Evolutionary conservation across 2,113 vertebrate species (phyloP).

Genomic region (Sorex araneus): DNA sequence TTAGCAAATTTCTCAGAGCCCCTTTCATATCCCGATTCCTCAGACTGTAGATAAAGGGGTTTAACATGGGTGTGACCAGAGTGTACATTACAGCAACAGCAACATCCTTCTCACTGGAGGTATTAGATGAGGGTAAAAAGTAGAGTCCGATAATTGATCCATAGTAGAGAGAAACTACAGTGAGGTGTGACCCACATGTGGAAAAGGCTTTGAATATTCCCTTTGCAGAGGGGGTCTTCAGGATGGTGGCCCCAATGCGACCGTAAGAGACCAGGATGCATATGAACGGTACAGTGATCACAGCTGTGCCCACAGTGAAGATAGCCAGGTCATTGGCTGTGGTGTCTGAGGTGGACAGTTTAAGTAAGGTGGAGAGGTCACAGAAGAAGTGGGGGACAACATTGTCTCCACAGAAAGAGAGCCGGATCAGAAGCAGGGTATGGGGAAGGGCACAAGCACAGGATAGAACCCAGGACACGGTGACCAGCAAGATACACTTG

Average conservation of each 20-base stretch:
- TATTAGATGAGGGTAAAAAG: constrained; percentile 50
- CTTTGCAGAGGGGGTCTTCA: not conserved
- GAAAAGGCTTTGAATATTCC: not conserved
- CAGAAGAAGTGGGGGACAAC: constrained; percentile 25
- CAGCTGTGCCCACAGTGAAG: constrained; percentile 37
- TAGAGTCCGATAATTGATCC: constrained; percentile 59
- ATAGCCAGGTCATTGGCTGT: constrained; percentile 62
- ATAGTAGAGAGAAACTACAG: constrained; percentile 65
- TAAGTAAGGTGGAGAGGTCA: constrained; percentile 30
- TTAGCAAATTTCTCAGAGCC: not conserved
- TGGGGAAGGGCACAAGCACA: not conserved
- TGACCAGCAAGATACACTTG: not conserved
- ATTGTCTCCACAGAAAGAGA: constrained; percentile 12
- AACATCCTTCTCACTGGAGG: constrained; percentile 42
- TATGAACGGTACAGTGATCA: constrained; percentile 25
- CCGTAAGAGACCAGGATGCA: constrained; percentile 45
- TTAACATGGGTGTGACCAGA: constrained; percentile 25
- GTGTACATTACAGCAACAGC: constrained; percentile 62
- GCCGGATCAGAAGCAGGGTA: not conserved
- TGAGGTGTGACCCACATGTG: constrained; percentile 56
- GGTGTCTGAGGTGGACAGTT: constrained; percentile 22
- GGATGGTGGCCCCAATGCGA: not conserved
- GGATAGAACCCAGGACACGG: not conserved
- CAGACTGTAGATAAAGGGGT: constrained; percentile 66
- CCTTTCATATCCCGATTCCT: constrained; percentile 46